Conservation (phyloP, 2,797 vertebrate species). For the Esox lucius region DNA sequence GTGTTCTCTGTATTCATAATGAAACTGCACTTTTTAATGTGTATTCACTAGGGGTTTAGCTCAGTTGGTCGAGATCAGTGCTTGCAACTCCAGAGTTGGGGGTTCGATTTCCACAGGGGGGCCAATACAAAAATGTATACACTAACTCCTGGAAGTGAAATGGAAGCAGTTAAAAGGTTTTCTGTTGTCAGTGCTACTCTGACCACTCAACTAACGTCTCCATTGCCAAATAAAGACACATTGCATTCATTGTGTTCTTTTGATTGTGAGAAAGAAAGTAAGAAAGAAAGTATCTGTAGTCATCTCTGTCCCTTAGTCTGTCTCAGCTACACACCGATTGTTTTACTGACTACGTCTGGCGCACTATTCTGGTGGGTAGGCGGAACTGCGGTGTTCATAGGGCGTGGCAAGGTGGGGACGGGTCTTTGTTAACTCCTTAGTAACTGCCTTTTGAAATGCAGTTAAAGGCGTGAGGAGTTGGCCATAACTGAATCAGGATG, state of each 20-base stretch:
- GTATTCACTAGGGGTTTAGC: neutral
- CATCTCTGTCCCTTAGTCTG: neutral
- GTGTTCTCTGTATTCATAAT: neutral
- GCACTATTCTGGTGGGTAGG: neutral
- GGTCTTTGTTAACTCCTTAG: neutral
- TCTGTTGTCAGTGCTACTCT: neutral
- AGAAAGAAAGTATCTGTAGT: neutral
- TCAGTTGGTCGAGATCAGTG: too few species aligned
- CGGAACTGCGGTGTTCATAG: neutral
- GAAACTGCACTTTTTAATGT: neutral
- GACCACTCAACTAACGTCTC: conserved; percentile 8
- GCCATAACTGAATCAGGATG: neutral
- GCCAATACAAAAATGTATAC: too few species aligned
- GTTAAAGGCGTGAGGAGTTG: conserved; percentile 17
- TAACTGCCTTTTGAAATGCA: conserved; percentile 19
- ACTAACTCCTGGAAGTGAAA: neutral
- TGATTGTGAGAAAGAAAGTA: neutral
- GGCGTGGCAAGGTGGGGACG: neutral
- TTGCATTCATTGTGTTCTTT: neutral
- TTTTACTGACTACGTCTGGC: neutral
- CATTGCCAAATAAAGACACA: conserved; percentile 41
- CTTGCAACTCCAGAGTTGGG: too few species aligned
- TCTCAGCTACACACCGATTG: neutral
- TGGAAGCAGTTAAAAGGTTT: neutral
- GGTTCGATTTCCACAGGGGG: too few species aligned